Base-by-base conservation (phyloP, 2,888 invertebrate genomes). In the Drosophila rubida region DNA sequence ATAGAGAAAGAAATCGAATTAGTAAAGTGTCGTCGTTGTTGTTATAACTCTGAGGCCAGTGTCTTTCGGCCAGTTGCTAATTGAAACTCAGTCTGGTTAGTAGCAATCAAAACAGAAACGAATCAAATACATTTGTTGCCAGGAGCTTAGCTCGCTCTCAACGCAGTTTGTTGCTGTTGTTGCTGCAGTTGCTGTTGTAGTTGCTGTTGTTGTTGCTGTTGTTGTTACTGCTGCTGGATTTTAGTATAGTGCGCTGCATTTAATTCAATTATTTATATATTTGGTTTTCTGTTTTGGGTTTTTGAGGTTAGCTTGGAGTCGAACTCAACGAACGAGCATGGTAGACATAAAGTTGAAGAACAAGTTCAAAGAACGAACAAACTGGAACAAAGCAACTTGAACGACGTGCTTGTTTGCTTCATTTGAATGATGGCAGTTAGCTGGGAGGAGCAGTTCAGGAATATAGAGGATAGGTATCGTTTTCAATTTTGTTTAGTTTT, bases 201-300 rank as follows among this genome's bases (percentile, higher is more conserved):
- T 9, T 57, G 51, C 45, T 60, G 60, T 55, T 59, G 66, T 25
- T 61, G 64, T 22, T 48, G 45, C 41, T 70, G 48, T n/a, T 57
- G 51, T 39, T 54, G 30, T 25, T 59, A 14, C 9, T 45, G 25
- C 25, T 19, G 32, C 8, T 66, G 30, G 44, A 22, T 53, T 78
- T 81, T 85, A 82, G 87, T 81, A 87, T 64, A 63, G 75, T 72
- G 79, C 74, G 76, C 79, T 76, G 82, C 68, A 69, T 63, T 78
- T 70, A 23, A 53, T 54, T 55, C 42, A 39, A 30, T 42, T 35
- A 27, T 19, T 35, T 46, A 23, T 32, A 57, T 37, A 13, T 46
- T 13, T n/a, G 6, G n/a, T 1, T 42, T 22, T 41, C 32, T 14
- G 2, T 42, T 22, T 49, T 49, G 13, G 13, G 32, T 32, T 16